Base-by-base conservation (phyloP, 2,888 invertebrate genomes). In the Hemithea aestivaria region DNA sequence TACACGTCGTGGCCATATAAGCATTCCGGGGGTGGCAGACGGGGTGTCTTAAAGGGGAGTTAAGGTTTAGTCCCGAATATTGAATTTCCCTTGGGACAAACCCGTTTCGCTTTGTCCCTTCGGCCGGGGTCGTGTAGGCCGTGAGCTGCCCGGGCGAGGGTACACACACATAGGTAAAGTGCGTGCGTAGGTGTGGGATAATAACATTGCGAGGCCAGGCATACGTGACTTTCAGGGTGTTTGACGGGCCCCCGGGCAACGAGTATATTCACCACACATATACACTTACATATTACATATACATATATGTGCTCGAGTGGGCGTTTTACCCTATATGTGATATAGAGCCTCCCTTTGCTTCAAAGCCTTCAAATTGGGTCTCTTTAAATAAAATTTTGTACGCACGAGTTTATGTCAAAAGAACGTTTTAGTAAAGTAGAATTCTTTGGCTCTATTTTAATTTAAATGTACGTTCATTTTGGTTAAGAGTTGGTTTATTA, bases 51-150 rank as follows among this genome's bases (percentile, higher is more conserved):
- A 81, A 79, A 82, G 87, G 67, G 87, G 87, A 80, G 87, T 82
- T 85, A 87, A 81, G 87, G 85, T 87, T 87, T 87, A 87, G 87
- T 84, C 87, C 87, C 88, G 88, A 88, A 88, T 88, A 88, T 88
- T 88, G 88, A 88, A 88, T 88, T 88, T 88, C 88, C 88, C 88
- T 80, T 79, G 87, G 87, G 88, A 87, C 87, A 85, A 88, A 87
- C 88, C 87, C 87, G 87, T 87, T 87, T 87, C 85, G 74, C 85
- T 84, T 85, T 87, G 85, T 85, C 85, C 87, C 85, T 87, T 84
- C 70, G 73, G 69, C 67, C 77, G 81, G 83, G 85, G 84, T 83
- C 83, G 85, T 81, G 78, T 82, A 79, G 83, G 84, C 82, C 76
- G 61, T 52, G 73, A 73, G 73, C 73, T 82, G 84, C 85, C 84